Base-by-base conservation (phyloP, 2,113 vertebrate genomes). In the Vidua macroura region DNA sequence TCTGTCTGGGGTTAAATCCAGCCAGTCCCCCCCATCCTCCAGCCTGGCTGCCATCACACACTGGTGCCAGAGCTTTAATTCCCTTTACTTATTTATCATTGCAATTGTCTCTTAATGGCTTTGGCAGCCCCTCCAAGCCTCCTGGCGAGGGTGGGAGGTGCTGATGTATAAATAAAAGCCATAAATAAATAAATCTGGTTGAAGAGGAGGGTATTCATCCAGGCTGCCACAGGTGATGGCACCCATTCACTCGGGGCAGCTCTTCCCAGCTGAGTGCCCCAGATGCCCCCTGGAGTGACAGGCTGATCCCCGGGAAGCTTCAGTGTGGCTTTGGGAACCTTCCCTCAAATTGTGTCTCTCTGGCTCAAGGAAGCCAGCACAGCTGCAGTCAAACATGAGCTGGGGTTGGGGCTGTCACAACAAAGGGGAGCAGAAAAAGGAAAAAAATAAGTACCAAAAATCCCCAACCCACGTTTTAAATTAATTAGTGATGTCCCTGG, bases 71-170 rank as follows among this genome's bases (percentile, higher is more conserved):
- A 6, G 1, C 55, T 94, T 96, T 96, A 89, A 95, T 83, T 85
- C 62, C 52, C 19, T 23, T 94, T 86, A 90, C 68, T 96, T 96
- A 91, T 95, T 96, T 90, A 92, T 92, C 90, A 88, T 90, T 0
- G 20, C 91, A 93, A 95, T 95, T 93, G 88, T 95, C 92, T 88
- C 79, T 79, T 95, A 96, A 95, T 94, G 90, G 91, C 81, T 88
- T 94, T 91, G 87, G 93, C 68, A 86, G 86, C 82, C 72, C 90
- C 83, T 88, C 60, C 1, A 67, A 70, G 80, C 78, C 79, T 83
- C 20, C 6, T 60, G 75, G 84, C 1, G 3, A 87, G 58, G 81
- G 51, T 90, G 9, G 68, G 49, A 72, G 60, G 77, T 46, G 90
- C 68, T 53, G 27, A 35, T 82, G 9, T 55, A 81, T 60, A 92